These are phyloP conservation scores for Eupeodes latifasciatus DNA, from an alignment of 2,888 invertebrate genomes.

Conservation along the genomic window DNA sequence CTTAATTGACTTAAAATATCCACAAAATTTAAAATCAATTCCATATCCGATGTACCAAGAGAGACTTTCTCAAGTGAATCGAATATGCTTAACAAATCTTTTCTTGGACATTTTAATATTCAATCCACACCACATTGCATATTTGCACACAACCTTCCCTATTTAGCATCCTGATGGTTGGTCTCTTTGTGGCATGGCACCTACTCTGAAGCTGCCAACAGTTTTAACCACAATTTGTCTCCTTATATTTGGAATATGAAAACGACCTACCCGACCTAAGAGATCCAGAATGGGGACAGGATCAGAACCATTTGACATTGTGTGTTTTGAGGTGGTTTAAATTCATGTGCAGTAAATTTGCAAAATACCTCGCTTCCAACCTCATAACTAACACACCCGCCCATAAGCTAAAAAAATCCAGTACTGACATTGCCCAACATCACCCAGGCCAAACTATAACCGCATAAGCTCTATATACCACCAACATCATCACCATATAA, in stretches of 20 bases:
- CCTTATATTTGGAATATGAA: neutral
- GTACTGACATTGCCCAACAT: constrained; percentile 32
- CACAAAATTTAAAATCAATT: neutral
- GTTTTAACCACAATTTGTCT: constrained; percentile 61
- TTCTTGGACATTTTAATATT: constrained; percentile 62
- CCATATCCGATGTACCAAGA: neutral
- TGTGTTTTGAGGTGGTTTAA: constrained; percentile 12
- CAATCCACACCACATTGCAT: constrained; percentile 34
- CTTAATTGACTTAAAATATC: constrained; percentile 19
- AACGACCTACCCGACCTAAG: neutral
- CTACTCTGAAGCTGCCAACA: constrained; percentile 64
- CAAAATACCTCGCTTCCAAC: constrained; percentile 40
- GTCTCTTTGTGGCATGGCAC: constrained; percentile 56
- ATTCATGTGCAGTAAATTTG: constrained; percentile 68
- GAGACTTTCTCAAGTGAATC: constrained; percentile 50
- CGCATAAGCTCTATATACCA: neutral
- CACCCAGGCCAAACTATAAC: neutral
- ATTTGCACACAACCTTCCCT: constrained; percentile 61
- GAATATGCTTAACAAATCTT: constrained; percentile 60
- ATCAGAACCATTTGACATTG: constrained; percentile 63
- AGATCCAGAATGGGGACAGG: constrained; percentile 30
- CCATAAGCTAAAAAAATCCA: constrained; percentile 42
- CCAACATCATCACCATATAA: constrained; percentile 38
- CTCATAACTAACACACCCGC: neutral
- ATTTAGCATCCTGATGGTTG: constrained; percentile 51